Conservation (phyloP, 2,797 vertebrate species). For the Sebastes iracundus region DNA sequence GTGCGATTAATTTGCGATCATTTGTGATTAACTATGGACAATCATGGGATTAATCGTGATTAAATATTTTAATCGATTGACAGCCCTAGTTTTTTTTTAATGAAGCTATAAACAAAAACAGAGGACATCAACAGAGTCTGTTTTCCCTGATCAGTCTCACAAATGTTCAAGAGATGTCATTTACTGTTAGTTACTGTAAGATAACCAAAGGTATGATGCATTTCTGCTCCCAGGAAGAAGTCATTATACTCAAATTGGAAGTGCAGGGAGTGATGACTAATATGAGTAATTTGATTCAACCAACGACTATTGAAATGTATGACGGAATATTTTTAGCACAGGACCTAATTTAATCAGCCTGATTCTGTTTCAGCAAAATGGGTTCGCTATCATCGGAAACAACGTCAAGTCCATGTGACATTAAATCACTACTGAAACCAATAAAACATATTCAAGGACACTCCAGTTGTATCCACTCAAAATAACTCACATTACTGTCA, state of each 20-base stretch:
- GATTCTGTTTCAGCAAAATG: constrained; percentile 4
- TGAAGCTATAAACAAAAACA: too few species aligned
- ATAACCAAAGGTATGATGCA: not conserved
- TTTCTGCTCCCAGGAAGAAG: not conserved
- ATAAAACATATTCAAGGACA: constrained; percentile 24
- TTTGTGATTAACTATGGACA: too few species aligned
- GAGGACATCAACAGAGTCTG: too few species aligned
- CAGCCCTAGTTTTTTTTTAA: too few species aligned
- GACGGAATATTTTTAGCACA: not conserved
- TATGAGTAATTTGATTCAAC: not conserved
- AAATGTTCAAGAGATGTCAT: too few species aligned
- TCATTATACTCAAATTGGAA: not conserved
- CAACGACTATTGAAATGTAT: not conserved
- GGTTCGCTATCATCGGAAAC: not conserved
- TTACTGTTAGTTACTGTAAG: not conserved
- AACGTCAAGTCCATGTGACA: not conserved
- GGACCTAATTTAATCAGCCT: not conserved
- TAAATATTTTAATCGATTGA: too few species aligned
- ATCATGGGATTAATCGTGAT: too few species aligned
- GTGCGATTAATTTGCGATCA: too few species aligned
- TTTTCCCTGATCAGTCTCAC: too few species aligned
- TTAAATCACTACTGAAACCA: constrained; percentile 19
- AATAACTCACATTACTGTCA: constrained; percentile 28
- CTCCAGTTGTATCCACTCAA: constrained; percentile 12
- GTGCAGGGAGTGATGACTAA: not conserved